phyloP scores from a whole-genome alignment of 1,140 invertebrate species.

The Myzus persicae region DNA sequence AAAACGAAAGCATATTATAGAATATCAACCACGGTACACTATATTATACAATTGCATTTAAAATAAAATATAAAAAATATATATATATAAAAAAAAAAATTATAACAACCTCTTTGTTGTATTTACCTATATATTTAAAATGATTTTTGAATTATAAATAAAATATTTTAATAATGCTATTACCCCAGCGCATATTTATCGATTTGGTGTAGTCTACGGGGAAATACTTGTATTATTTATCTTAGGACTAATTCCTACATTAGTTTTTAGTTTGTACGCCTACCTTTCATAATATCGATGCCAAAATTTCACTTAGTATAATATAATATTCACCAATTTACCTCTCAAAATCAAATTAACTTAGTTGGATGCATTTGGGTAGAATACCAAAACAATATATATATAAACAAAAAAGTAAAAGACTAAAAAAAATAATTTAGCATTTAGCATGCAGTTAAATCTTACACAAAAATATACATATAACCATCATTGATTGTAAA shows the following conservation, averaged over 20 bases:
- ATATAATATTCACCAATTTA: neutral
- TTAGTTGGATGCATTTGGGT: neutral
- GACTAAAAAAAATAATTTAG: neutral
- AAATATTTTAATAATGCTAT: neutral
- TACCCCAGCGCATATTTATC: neutral
- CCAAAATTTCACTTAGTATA: neutral
- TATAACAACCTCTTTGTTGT: neutral
- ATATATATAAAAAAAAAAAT: neutral
- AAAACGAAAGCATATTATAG: too few species aligned
- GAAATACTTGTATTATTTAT: neutral
- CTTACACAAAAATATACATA: neutral
- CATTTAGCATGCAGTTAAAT: neutral
- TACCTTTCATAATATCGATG: neutral
- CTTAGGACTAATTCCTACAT: neutral
- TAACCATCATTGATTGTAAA: neutral
- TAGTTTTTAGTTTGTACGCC: neutral
- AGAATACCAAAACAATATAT: neutral
- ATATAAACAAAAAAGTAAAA: neutral
- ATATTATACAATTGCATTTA: neutral
- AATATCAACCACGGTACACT: too few species aligned
- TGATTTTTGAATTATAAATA: neutral
- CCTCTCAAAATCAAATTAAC: neutral
- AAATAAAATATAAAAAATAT: too few species aligned
- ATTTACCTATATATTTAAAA: too few species aligned
- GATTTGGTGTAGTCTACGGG: neutral